A percentile compares a stretch with the other conserved stretches of the same genome.
Evolutionary conservation across 2,113 vertebrate genomes (phyloP).

Genomic region (Pica pica): DNA sequence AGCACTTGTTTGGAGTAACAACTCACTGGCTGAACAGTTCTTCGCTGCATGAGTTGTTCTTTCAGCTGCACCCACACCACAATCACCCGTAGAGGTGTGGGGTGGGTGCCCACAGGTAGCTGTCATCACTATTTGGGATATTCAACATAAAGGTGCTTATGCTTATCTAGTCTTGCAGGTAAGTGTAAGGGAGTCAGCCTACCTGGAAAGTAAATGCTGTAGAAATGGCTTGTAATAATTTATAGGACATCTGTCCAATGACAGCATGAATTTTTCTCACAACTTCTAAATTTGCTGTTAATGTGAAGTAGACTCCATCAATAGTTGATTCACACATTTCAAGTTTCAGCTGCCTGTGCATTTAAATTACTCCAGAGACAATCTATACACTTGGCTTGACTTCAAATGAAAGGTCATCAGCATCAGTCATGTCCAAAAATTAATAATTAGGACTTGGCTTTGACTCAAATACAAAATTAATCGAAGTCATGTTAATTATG

Average conservation of each 20-base stretch:
- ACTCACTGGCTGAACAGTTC: background rate
- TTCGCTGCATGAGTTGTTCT: background rate
- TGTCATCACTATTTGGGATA: background rate
- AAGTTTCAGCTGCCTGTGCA: background rate
- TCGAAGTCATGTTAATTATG: background rate
- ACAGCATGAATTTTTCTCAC: background rate
- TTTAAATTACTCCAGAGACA: background rate
- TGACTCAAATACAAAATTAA: background rate
- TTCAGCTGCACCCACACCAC: background rate
- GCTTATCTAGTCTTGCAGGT: background rate
- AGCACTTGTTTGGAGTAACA: background rate
- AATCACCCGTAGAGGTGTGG: background rate
- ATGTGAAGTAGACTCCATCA: background rate
- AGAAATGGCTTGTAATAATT: background rate
- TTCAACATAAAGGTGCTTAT: background rate
- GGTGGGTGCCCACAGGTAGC: rapidly evolving
- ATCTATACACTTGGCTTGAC: background rate
- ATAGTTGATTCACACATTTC: background rate
- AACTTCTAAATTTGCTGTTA: background rate
- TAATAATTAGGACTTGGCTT: constrained; percentile 2
- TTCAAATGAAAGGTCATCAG: background rate
- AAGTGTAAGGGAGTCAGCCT: background rate
- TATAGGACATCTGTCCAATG: background rate
- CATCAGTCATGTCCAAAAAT: background rate
- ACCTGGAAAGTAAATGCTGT: background rate